Base-by-base conservation (phyloP, 1,140 invertebrate species). In the Homalodisca vitripennis region DNA sequence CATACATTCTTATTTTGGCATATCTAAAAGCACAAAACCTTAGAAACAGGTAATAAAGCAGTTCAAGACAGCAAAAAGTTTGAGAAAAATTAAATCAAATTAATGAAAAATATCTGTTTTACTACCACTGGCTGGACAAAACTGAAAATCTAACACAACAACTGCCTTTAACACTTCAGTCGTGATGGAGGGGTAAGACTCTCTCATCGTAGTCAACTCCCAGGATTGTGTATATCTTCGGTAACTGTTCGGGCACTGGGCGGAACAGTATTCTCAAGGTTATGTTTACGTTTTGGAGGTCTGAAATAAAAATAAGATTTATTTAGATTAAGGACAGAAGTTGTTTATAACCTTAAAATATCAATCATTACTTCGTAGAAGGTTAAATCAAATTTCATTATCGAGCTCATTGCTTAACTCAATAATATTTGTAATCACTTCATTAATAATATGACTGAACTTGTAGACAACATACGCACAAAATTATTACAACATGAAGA, bases 241-340 rank as follows among this genome's bases (percentile, higher is more conserved):
- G 92, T 51, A 99, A 82, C 72, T 92, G 85, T 67, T 93, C 90
- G 22, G 95, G 92, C 41, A 94, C 82, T 27, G 98, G 98, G 80
- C 98, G 84, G 82, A 98, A 99, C 69, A 99, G 82, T 79, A 99
- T 97, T 86, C 98, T 91, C 22, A 99, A 84, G 57, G 98, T 99
- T 75, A 99, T 99, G 81, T 98, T 98, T 0, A 99, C 97, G 85
- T 98, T 99, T 81, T 99, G 98, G 70, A 99, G 85, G 92, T 99
- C 98, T 93, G 78, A 73, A 87, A 78, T 34, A 53, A 22, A 12
- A 12, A 6, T 12, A 55, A 55, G 6, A 55, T 12, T 20, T 12
- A 55, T 12, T 20, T 20, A 55, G 10, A 55, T 41, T 6, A 41
- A 17, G 34, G 6, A 10, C 17, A 6, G 6, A 6, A 41, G 34